Evolutionary conservation across 2,113 vertebrate genomes (phyloP).

Genomic region (Nothobranchius furzeri): DNA sequence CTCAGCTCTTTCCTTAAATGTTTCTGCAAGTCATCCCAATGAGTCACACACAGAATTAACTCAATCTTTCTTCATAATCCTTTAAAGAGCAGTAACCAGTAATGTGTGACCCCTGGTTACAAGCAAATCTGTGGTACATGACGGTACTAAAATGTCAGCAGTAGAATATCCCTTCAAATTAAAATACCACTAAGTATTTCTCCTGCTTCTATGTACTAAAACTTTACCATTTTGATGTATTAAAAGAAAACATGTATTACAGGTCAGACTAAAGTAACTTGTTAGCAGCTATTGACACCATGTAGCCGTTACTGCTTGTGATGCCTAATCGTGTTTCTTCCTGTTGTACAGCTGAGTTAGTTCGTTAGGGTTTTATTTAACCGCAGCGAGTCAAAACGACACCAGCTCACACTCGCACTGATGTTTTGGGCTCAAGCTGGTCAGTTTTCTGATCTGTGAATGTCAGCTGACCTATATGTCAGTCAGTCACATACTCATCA

Average conservation of each 20-base stretch:
- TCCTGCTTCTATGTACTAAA: too few species aligned
- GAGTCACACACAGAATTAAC: constrained; percentile 12
- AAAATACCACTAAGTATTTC: not conserved
- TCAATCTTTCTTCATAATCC: not conserved
- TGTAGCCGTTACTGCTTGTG: not conserved
- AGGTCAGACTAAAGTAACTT: too few species aligned
- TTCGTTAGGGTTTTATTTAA: not conserved
- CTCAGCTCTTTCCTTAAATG: not conserved
- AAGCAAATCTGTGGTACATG: constrained; percentile 1
- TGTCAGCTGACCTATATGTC: constrained; percentile 2
- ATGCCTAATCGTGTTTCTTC: not conserved
- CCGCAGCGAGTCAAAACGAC: not conserved
- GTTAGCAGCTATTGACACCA: not conserved
- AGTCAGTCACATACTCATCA: constrained; percentile 9
- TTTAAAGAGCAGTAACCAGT: not conserved
- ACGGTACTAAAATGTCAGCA: not conserved
- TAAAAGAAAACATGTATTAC: too few species aligned
- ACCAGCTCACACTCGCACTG: too few species aligned
- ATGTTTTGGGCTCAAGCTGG: constrained; percentile 7
- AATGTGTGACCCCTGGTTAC: not conserved
- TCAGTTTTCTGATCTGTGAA: constrained; percentile 27
- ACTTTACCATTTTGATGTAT: too few species aligned
- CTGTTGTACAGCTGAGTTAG: constrained; percentile 9
- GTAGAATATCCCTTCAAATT: not conserved
- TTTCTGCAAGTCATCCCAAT: not conserved